phyloP scores from a whole-genome alignment of 2,113 vertebrate species.

The Scolopax mira region DNA sequence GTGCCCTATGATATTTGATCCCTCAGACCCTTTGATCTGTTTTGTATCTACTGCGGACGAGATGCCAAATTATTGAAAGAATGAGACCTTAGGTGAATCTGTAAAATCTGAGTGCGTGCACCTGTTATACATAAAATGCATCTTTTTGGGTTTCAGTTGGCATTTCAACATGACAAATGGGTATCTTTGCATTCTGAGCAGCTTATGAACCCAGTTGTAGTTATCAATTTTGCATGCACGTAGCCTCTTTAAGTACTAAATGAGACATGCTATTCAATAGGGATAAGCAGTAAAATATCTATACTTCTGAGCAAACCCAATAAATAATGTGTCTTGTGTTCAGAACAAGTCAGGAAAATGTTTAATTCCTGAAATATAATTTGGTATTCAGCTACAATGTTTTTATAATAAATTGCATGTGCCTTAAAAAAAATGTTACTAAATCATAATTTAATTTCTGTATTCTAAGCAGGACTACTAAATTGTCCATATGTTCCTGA shows the following conservation, averaged over 20 bases:
- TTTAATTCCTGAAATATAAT: neutral
- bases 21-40: slow-evolving; percentile 41
- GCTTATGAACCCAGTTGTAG: neutral
- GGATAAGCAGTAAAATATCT: slow-evolving; percentile 1
- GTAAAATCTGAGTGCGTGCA: neutral
- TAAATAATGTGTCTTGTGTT: neutral
- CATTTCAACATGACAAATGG: slow-evolving; percentile 21
- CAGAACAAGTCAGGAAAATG: neutral
- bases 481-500: neutral
- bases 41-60: slow-evolving; percentile 14
- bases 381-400: neutral
- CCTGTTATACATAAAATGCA: slow-evolving; percentile 1
- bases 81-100: neutral
- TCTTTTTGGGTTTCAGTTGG: neutral
- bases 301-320: neutral
- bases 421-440: neutral
- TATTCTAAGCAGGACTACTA: neutral
- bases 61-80: slow-evolving; percentile 23
- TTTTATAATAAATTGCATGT: neutral
- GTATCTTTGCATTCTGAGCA: neutral
- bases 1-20: neutral
- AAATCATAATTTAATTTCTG: neutral
- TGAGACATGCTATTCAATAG: neutral
- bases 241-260: neutral
- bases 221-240: neutral